A percentile compares a stretch with the other conserved stretches of the same genome.
phyloP scores from a whole-genome alignment of 2,797 vertebrate genomes.

The Rallus crepitans region DNA sequence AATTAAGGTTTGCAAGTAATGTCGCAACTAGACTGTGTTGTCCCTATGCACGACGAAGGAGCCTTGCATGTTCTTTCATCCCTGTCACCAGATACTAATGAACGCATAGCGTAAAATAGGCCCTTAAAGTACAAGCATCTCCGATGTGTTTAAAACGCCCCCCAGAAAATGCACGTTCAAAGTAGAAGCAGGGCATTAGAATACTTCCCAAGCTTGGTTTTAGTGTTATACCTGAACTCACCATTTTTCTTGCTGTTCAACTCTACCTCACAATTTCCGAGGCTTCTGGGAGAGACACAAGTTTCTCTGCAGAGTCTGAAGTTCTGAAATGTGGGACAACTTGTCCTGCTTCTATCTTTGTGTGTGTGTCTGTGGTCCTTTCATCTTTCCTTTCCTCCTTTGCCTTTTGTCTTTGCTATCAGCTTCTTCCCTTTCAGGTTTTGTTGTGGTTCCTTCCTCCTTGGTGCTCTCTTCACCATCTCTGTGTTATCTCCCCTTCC shows the following conservation, averaged over 20 bases:
- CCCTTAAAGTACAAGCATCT: not conserved
- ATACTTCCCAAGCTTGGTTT: not conserved
- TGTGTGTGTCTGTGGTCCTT: not conserved
- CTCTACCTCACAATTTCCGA: not conserved
- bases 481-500: not conserved
- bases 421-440: conserved; percentile 4
- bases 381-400: conserved; percentile 10
- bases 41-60: not conserved
- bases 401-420: conserved; percentile 13
- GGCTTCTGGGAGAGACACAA: not conserved
- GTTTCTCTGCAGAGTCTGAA: not conserved
- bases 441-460: conserved; percentile 17
- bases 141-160: not conserved
- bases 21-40: not conserved
- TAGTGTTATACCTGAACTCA: not conserved
- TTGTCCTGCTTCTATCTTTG: not conserved
- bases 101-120: fast-evolving
- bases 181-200: not conserved
- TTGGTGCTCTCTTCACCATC: not conserved
- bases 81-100: not conserved
- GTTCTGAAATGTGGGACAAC: not conserved
- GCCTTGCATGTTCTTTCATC: not conserved
- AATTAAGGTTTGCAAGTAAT: not conserved
- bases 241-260: not conserved
- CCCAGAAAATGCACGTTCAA: not conserved